A percentile compares a stretch with the other conserved stretches of the same genome.
Evolutionary conservation across 2,888 invertebrate genomes (phyloP).

Genomic region (Apotomis turbidana): DNA sequence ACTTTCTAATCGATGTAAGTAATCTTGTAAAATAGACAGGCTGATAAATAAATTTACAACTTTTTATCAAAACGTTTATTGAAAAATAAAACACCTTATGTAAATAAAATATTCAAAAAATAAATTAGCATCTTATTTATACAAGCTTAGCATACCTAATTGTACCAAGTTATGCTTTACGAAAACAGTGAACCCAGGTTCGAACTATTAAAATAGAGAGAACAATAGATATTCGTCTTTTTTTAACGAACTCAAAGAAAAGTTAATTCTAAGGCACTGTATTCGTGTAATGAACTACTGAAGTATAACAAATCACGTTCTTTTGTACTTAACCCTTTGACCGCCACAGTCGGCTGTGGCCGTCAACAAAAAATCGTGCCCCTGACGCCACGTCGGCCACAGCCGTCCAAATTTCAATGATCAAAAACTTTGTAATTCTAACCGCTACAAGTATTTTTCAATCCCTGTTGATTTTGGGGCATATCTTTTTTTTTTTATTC

Average conservation of each 20-base stretch:
- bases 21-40: neutral
- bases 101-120: constrained; percentile 33
- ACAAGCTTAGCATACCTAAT: constrained; percentile 21
- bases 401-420: too few species aligned
- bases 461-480: too few species aligned
- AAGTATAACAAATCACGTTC: neutral
- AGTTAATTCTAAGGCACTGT: neutral
- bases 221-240: too few species aligned
- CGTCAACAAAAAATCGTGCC: too few species aligned
- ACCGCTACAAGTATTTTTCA: too few species aligned
- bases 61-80: constrained; percentile 33
- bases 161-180: constrained; percentile 11
- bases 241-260: neutral
- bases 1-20: neutral
- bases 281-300: constrained; percentile 9
- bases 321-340: constrained; percentile 23
- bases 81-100: constrained; percentile 34
- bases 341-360: too few species aligned
- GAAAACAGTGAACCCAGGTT: neutral
- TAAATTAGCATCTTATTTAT: constrained; percentile 34
- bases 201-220: too few species aligned
- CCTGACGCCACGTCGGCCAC: too few species aligned
- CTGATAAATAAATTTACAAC: constrained; percentile 9
- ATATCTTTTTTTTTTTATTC: too few species aligned
- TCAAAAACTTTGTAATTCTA: too few species aligned